Percentiles rank a stretch among this genome's conserved stretches.
Conservation (phyloP, 1,140 invertebrate species). For the Chironomus tepperi region DNA sequence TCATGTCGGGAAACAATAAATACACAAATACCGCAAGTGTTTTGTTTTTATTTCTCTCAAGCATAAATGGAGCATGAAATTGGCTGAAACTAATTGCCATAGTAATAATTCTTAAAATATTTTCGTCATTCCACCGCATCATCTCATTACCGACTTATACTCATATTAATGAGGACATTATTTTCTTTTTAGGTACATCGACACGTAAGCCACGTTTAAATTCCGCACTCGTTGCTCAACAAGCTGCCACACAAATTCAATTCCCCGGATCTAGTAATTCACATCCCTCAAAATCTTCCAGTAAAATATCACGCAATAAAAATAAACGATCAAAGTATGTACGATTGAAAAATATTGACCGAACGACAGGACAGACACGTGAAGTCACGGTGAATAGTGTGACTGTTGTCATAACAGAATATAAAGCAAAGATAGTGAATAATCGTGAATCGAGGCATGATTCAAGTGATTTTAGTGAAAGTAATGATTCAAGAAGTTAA, state of each 20-base stretch:
- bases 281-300: constrained; percentile 42
- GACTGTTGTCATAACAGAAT: constrained; percentile 93
- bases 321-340: constrained; percentile 55
- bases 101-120: neutral
- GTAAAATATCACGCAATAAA: constrained; percentile 38
- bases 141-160: neutral
- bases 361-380: constrained; percentile 66
- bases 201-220: constrained; percentile 88
- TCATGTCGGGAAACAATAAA: neutral
- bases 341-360: constrained; percentile 67
- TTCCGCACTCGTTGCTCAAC: constrained; percentile 87
- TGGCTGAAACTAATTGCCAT: neutral
- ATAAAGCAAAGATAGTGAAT: constrained; percentile 72
- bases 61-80: neutral
- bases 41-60: neutral
- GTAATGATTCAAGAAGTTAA: constrained; percentile 41
- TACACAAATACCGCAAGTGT: constrained; percentile 5
- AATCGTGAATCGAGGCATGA: constrained; percentile 35
- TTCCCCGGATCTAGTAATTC: constrained; percentile 35
- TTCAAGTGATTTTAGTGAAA: constrained; percentile 40
- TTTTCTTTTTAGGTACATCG: constrained; percentile 51
- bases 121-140: neutral
- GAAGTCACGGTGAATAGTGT: constrained; percentile 94
- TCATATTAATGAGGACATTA: neutral
- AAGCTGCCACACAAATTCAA: constrained; percentile 51